Conservation (phyloP, 2,797 vertebrate species). For the Melanotaenia maccullochi region DNA sequence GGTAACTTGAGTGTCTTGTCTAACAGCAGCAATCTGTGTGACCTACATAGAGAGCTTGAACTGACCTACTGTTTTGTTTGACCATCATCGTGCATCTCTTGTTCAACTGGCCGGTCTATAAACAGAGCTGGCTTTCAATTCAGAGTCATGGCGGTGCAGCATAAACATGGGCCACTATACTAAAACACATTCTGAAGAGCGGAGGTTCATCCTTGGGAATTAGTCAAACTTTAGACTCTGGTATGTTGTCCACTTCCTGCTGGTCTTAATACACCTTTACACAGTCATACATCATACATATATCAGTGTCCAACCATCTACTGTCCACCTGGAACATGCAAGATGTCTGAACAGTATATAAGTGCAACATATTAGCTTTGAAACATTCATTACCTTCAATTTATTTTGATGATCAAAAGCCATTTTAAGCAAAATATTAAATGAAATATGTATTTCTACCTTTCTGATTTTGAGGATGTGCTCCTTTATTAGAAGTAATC, state of each 20-base stretch:
- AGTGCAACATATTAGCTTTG: no score
- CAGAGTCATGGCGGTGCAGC: conserved; percentile 49
- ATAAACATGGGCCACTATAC: conserved; percentile 58
- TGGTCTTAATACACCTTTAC: neutral
- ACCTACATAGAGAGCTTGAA: conserved; percentile 47
- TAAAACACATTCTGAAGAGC: conserved; percentile 51
- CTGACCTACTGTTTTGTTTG: conserved; percentile 69
- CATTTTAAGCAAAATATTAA: neutral
- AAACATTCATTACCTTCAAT: no score
- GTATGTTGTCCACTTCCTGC: neutral
- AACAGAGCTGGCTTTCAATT: conserved; percentile 55
- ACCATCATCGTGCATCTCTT: conserved; percentile 51
- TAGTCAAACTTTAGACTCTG: conserved; percentile 8
- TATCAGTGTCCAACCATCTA: no score
- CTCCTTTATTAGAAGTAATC: neutral
- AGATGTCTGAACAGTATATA: no score
- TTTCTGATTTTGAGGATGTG: neutral
- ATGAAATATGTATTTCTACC: neutral
- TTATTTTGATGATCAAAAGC: neutral
- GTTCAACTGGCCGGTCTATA: conserved; percentile 54
- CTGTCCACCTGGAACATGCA: no score
- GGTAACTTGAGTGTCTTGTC: neutral
- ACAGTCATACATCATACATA: neutral
- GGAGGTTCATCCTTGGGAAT: conserved; percentile 10
- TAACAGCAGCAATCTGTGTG: conserved; percentile 31